phyloP scores from a whole-genome alignment of 2,113 vertebrate species.

The Brachypodius melanocephalos region DNA sequence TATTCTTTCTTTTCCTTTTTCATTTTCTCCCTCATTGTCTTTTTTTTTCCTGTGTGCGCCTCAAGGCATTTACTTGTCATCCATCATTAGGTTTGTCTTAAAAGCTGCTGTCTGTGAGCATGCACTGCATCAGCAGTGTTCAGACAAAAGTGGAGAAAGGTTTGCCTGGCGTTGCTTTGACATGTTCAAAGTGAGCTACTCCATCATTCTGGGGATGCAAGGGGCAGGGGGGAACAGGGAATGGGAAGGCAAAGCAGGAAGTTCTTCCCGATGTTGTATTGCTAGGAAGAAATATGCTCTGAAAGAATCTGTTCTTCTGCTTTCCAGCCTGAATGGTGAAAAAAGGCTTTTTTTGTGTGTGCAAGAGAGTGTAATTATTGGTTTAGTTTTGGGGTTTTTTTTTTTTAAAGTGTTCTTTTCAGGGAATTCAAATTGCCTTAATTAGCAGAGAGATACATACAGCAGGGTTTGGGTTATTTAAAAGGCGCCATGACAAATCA shows the following conservation, averaged over 20 bases:
- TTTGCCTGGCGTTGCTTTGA: constrained; percentile 24
- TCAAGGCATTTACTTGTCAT: constrained; percentile 61
- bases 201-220: constrained; percentile 24
- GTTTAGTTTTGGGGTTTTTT: too few species aligned
- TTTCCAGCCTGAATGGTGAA: not conserved
- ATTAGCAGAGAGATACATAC: constrained; percentile 53
- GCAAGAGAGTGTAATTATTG: constrained; percentile 39
- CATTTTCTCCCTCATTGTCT: constrained; percentile 25
- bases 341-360: not conserved
- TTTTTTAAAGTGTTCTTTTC: constrained; percentile 52
- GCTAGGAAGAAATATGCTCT: not conserved
- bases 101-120: constrained; percentile 29
- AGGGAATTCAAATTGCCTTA: constrained; percentile 52
- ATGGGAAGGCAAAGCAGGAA: not conserved
- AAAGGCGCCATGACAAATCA: not conserved
- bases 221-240: not conserved
- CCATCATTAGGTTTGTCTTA: constrained; percentile 64
- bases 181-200: constrained; percentile 46
- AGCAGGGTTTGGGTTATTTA: constrained; percentile 34
- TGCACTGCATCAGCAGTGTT: constrained; percentile 19
- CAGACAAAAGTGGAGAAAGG: constrained; percentile 43
- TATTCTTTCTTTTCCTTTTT: constrained; percentile 34
- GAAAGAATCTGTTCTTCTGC: constrained; percentile 11
- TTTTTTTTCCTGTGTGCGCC: not conserved
- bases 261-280: constrained; percentile 6